Conservation (phyloP, 2,113 vertebrate species). For the Pelecanus crispus region DNA sequence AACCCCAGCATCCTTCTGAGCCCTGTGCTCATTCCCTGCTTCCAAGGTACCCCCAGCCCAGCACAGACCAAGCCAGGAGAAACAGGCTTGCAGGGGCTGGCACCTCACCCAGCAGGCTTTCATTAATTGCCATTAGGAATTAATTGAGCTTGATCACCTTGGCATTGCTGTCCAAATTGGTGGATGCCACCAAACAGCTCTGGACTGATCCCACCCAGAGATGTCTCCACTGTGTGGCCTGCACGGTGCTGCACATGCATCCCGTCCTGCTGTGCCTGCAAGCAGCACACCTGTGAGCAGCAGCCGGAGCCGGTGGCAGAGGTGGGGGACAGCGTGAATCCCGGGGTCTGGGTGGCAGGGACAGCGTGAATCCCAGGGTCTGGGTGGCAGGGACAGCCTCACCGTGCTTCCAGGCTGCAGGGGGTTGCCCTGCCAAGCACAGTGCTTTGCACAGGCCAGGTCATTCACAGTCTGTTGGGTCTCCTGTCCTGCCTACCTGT, state of each 20-base stretch:
- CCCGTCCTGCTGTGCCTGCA: fast-evolving
- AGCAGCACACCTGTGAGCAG: background rate
- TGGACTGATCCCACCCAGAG: background rate
- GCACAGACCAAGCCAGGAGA: background rate
- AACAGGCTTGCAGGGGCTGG: background rate
- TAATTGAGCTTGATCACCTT: background rate
- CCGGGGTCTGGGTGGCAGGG: background rate
- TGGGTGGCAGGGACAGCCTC: background rate
- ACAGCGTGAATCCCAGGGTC: background rate
- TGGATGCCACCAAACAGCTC: background rate
- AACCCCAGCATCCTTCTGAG: background rate
- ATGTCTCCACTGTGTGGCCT: fast-evolving
- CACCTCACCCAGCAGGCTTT: background rate
- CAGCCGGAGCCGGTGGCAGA: background rate
- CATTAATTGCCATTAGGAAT: background rate
- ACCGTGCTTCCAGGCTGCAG: fast-evolving
- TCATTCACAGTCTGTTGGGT: background rate
- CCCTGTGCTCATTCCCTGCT: background rate
- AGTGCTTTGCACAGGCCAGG: background rate
- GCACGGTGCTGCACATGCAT: fast-evolving
- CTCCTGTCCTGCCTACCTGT: background rate
- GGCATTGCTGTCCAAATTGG: background rate
- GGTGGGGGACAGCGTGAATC: background rate
- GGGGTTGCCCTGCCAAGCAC: fast-evolving
- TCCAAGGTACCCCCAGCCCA: background rate